Conservation (phyloP, 1,140 invertebrate genomes). For the Centruroides sculpturatus region DNA sequence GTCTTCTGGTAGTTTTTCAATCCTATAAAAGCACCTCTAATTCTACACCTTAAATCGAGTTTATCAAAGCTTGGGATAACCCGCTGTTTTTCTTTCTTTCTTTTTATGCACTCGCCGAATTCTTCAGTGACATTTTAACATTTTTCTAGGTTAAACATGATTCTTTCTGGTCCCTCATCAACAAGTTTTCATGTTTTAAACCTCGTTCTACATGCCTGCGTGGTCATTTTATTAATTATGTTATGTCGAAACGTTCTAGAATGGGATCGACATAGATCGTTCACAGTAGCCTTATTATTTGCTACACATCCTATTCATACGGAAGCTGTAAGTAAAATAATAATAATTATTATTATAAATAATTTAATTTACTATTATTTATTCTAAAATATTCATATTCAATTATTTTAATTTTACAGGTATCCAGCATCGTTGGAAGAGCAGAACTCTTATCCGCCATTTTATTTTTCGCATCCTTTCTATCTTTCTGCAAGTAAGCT, state of each 20-base stretch:
- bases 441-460: conserved; percentile 35
- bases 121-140: no score
- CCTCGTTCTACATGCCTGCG: conserved; percentile 27
- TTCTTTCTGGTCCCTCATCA: no score
- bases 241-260: conserved; percentile 3
- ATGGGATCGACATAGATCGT: conserved; percentile 14
- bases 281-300: conserved; percentile 32
- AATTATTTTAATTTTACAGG: conserved; percentile 20
- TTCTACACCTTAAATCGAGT: no score
- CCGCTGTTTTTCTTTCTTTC: no score
- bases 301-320: conserved; percentile 39
- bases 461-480: conserved; percentile 28
- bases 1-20: no score
- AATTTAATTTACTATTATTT: no score
- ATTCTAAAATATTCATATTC: no score
- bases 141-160: no score
- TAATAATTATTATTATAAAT: no score
- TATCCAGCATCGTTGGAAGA: conserved; percentile 36
- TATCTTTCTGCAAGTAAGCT: conserved; percentile 24
- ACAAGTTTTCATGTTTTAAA: conserved; percentile 32
- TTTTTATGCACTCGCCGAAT: no score
- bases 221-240: conserved; percentile 10
- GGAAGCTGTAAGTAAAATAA: conserved; percentile 32
- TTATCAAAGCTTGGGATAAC: no score
- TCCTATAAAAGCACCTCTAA: no score